phyloP scores from a whole-genome alignment of 2,888 invertebrate species.

The Yponomeuta malinellus region DNA sequence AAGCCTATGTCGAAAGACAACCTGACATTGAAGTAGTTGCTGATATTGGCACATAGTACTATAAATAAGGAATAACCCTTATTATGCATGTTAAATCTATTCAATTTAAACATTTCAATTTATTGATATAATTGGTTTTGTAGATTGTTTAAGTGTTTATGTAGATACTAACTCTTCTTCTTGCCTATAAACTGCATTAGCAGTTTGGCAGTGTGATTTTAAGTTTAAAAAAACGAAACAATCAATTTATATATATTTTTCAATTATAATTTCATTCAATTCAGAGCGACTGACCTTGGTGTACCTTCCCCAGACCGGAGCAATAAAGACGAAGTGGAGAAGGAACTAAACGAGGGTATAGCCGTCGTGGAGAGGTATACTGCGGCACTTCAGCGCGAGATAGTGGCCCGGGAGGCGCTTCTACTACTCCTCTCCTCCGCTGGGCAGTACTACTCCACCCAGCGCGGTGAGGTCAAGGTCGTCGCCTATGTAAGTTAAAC shows the following conservation, averaged over 20 bases:
- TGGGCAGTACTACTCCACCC: conserved; percentile 91
- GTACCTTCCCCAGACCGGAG: conserved; percentile 78
- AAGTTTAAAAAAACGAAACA: no score
- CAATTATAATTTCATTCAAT: no score
- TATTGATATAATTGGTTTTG: not conserved
- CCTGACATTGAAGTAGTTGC: no score
- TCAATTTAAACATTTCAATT: not conserved
- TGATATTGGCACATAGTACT: not conserved
- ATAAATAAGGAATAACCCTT: not conserved
- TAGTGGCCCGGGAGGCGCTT: conserved; percentile 86
- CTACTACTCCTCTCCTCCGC: conserved; percentile 87
- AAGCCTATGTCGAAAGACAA: not conserved
- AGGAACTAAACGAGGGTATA: conserved; percentile 89
- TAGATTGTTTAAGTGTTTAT: no score
- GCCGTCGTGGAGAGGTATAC: conserved; percentile 88
- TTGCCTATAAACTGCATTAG: no score
- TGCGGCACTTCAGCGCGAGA: conserved; percentile 86
- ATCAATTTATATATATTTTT: no score
- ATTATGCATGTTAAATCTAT: not conserved
- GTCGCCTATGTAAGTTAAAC: conserved; percentile 90
- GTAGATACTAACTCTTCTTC: no score
- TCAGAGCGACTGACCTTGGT: no score
- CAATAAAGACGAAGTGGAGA: conserved; percentile 90
- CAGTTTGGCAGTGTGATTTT: no score
- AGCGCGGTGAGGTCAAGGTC: conserved; percentile 95